Conservation (phyloP, 2,888 invertebrate species). For the Pyrrhosoma nymphula region DNA sequence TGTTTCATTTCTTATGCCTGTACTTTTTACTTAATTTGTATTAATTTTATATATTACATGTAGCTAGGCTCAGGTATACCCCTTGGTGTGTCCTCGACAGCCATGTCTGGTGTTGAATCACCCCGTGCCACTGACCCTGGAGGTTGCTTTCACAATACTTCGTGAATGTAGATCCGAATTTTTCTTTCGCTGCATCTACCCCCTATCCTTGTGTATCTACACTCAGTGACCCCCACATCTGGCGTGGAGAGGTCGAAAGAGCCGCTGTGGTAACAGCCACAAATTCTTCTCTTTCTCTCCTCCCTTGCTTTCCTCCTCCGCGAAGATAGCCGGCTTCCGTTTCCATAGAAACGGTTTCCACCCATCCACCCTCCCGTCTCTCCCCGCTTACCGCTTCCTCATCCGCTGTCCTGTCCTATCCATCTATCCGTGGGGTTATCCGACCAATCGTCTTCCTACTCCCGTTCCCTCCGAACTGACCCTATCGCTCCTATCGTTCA, state of each 20-base stretch:
- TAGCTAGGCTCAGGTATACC: too few relatives aligned
- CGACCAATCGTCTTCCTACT: neutral
- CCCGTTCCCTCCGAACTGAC: neutral
- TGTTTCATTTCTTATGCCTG: too few relatives aligned
- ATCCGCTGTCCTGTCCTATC: neutral
- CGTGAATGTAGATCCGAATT: neutral
- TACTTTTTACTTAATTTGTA: too few relatives aligned
- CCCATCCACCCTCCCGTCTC: neutral
- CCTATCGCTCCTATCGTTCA: neutral
- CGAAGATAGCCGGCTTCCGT: neutral
- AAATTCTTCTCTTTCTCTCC: neutral
- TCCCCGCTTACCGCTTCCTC: neutral
- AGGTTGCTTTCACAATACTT: too few relatives aligned
- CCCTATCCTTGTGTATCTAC: neutral
- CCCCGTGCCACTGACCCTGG: too few relatives aligned
- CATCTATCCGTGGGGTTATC: neutral
- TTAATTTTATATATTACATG: too few relatives aligned
- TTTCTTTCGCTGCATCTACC: too few relatives aligned
- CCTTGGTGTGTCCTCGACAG: too few relatives aligned
- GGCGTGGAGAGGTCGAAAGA: neutral
- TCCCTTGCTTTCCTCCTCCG: neutral
- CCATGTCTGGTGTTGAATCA: too few relatives aligned
- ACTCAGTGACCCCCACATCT: neutral
- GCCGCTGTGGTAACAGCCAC: neutral
- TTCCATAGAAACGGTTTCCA: neutral